phyloP scores from a whole-genome alignment of 2,113 vertebrate genomes.

The Poeciliopsis occidentalis region DNA sequence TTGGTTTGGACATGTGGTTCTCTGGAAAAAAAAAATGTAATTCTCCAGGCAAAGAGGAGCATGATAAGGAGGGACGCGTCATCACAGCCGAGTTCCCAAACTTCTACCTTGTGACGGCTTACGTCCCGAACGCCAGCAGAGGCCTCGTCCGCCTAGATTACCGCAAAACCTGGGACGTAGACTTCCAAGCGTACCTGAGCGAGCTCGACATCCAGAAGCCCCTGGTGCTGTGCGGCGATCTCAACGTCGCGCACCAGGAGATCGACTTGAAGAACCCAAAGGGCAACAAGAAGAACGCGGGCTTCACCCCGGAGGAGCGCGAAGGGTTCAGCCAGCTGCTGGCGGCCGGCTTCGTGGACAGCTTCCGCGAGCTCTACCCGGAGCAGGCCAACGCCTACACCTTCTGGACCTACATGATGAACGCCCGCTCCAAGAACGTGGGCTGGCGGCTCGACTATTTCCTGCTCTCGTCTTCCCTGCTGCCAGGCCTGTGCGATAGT shows the following conservation, averaged over 20 bases:
- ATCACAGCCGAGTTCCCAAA: constrained; percentile 88
- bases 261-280: constrained; percentile 92
- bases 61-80: constrained; percentile 90
- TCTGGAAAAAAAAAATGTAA: no score
- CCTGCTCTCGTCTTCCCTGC: constrained; percentile 82
- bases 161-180: constrained; percentile 89
- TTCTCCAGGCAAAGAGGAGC: constrained; percentile 88
- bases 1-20: no score
- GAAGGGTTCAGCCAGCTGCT: constrained; percentile 86
- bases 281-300: constrained; percentile 89
- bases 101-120: constrained; percentile 86
- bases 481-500: constrained; percentile 86
- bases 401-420: constrained; percentile 97
- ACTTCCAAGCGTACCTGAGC: constrained; percentile 85
- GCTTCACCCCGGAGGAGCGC: constrained; percentile 88
- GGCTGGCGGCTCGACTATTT: constrained; percentile 95
- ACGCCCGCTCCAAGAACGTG: constrained; percentile 87
- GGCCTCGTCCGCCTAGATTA: constrained; percentile 89
- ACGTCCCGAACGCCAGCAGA: constrained; percentile 87
- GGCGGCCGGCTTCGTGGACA: constrained; percentile 83
- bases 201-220: constrained; percentile 85
- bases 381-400: constrained; percentile 85
- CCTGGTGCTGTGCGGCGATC: constrained; percentile 89
- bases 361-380: constrained; percentile 89
- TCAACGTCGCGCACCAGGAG: constrained; percentile 91